These are phyloP conservation scores for Oreochromis niloticus DNA, from an alignment of 2,113 vertebrate species.

Conservation along the genomic window DNA sequence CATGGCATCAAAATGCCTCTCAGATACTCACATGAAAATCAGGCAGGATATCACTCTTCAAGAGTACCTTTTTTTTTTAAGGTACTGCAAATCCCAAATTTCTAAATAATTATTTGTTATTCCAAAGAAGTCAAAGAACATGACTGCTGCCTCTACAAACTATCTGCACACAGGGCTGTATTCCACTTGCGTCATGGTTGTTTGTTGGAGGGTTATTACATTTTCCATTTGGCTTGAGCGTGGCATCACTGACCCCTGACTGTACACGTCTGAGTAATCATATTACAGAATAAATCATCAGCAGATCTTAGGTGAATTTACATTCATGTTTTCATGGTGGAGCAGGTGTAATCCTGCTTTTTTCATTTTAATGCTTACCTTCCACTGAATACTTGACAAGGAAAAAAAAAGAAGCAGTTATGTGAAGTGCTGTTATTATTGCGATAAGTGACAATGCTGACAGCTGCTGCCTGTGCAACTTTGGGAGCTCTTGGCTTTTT, in stretches of 20 bases:
- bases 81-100: not conserved
- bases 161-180: not conserved
- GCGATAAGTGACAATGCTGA: not conserved
- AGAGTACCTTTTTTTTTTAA: not conserved
- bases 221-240: not conserved
- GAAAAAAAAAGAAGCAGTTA: not conserved
- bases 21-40: not conserved
- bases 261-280: not conserved
- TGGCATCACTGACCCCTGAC: not conserved
- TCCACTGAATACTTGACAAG: not conserved
- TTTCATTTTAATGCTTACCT: not conserved
- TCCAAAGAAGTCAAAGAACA: not conserved
- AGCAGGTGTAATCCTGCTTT: not conserved
- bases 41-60: not conserved
- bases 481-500: not conserved
- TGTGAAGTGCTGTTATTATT: not conserved
- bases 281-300: not conserved
- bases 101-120: not conserved
- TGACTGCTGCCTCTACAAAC: not conserved
- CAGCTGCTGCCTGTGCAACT: not conserved
- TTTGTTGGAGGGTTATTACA: not conserved
- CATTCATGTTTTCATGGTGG: not conserved
- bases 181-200: not conserved
- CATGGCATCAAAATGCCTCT: not conserved
- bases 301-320: not conserved